Percentiles rank a stretch among this genome's conserved stretches.
Conservation (phyloP, 2,888 invertebrate genomes). For the Dicycla oo region DNA sequence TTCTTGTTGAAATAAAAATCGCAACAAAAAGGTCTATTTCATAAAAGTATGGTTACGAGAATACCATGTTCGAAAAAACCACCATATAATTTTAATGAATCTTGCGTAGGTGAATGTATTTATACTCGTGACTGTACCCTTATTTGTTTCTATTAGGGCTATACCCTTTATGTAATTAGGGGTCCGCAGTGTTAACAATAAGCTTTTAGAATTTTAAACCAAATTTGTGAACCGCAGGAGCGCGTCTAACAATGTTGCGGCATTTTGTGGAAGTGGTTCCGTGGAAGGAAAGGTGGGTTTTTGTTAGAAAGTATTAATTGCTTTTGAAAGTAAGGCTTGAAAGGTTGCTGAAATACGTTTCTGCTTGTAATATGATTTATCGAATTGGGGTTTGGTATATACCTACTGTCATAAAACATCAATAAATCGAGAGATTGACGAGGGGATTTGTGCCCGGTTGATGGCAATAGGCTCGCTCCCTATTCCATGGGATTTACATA, state of each 20-base stretch:
- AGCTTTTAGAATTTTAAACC: constrained; percentile 16
- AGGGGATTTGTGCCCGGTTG: background rate
- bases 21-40: no score
- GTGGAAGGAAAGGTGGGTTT: background rate
- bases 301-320: constrained; percentile 1
- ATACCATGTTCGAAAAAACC: no score
- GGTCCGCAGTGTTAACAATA: constrained; percentile 18
- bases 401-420: background rate
- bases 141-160: constrained; percentile 10
- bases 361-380: background rate
- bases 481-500: no score
- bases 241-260: background rate
- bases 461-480: no score
- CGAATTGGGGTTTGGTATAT: background rate
- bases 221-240: background rate
- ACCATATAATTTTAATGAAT: no score
- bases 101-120: no score
- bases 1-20: no score
- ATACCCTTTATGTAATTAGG: constrained; percentile 21
- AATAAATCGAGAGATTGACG: background rate
- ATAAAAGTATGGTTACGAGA: no score
- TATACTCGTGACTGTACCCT: background rate
- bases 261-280: constrained; percentile 4
- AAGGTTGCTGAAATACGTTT: constrained; percentile 4
- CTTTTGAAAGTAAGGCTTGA: background rate